Evolutionary conservation across 2,888 invertebrate genomes (phyloP).

Genomic region (Nasonovia ribisnigri): DNA sequence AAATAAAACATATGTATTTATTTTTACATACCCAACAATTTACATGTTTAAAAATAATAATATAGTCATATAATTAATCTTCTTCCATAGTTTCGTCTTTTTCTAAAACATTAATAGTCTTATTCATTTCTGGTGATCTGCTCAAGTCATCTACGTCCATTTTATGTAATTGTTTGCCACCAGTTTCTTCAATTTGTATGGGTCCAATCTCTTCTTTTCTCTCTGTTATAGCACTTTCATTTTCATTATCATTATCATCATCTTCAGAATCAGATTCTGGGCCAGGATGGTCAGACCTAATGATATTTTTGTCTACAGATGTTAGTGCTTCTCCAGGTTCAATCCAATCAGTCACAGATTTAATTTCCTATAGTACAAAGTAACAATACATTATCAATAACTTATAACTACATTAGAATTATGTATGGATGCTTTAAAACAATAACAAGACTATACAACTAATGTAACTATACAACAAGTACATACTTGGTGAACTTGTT

Average conservation of each 20-base stretch:
- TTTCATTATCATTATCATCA: not conserved
- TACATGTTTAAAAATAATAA: not conserved
- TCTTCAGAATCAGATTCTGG: constrained; percentile 32
- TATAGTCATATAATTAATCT: constrained; percentile 18
- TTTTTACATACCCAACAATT: not conserved
- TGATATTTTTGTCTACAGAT: constrained; percentile 49
- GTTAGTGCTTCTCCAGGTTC: constrained; percentile 47
- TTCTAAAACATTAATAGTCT: not conserved
- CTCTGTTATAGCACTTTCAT: not conserved
- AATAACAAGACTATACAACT: too few relatives aligned
- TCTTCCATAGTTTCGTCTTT: constrained; percentile 30
- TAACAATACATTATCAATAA: not conserved
- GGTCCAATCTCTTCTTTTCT: constrained; percentile 12
- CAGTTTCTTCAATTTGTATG: not conserved
- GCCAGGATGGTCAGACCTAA: not conserved
- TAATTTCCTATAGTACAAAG: constrained; percentile 38
- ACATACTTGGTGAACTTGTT: constrained; percentile 68
- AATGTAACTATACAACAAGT: not conserved
- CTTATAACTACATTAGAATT: not conserved
- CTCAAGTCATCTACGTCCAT: constrained; percentile 20
- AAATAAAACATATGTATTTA: not conserved
- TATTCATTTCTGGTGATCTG: not conserved
- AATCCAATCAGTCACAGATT: constrained; percentile 32
- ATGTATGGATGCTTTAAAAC: not conserved
- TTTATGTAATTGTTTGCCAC: not conserved